These are phyloP conservation scores for Belgica antarctica DNA, from an alignment of 2,888 invertebrate species.

Conservation along the genomic window DNA sequence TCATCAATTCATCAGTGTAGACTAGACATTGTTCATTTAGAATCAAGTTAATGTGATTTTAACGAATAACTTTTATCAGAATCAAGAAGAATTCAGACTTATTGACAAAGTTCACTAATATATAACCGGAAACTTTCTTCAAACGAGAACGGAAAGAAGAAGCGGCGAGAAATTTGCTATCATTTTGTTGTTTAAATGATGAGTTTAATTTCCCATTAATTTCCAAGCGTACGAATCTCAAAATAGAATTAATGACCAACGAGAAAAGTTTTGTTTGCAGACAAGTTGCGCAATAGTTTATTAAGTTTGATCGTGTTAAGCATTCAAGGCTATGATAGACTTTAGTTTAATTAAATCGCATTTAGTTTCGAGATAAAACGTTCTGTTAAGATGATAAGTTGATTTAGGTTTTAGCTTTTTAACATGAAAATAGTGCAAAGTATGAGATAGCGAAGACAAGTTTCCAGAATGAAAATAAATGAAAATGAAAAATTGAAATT, in stretches of 20 bases:
- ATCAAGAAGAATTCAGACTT: too few relatives aligned
- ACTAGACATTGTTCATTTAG: too few relatives aligned
- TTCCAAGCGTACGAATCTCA: neutral
- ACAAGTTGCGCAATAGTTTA: neutral
- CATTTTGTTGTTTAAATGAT: constrained; percentile 5
- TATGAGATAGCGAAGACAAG: neutral
- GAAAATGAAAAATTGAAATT: neutral
- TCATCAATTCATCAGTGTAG: too few relatives aligned
- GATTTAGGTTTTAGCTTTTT: neutral
- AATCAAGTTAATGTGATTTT: too few relatives aligned
- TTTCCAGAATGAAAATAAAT: neutral
- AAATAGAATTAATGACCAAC: neutral
- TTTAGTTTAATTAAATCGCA: constrained; percentile 5
- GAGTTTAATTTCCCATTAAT: neutral
- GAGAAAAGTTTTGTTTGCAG: neutral
- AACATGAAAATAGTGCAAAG: constrained; percentile 20
- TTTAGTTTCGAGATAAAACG: neutral
- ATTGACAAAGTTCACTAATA: too few relatives aligned
- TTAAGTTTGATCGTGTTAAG: constrained; percentile 5
- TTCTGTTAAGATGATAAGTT: neutral
- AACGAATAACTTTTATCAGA: neutral
- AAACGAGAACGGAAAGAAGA: too few relatives aligned
- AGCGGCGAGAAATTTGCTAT: neutral
- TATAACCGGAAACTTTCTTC: too few relatives aligned
- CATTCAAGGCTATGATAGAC: constrained; percentile 13